These are phyloP conservation scores for Cheilosia scutellata DNA, from an alignment of 2,888 invertebrate genomes.

Conservation along the genomic window DNA sequence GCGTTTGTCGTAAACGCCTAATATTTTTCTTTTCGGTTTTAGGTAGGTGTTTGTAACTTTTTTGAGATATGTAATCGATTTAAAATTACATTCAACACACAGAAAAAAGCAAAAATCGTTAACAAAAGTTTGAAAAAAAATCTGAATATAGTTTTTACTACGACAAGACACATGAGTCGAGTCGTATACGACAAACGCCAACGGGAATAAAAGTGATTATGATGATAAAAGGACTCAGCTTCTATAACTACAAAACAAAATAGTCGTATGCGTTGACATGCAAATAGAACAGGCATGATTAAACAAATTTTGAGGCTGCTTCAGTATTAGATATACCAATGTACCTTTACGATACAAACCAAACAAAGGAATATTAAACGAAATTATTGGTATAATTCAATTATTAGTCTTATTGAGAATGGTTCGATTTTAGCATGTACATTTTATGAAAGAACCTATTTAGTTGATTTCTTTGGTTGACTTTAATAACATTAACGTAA, in stretches of 20 bases:
- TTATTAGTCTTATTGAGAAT: conserved; percentile 7
- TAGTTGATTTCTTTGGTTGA: conserved; percentile 73
- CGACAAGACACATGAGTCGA: no score
- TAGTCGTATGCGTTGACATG: neutral
- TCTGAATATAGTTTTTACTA: no score
- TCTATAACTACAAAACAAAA: neutral
- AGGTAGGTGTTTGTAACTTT: no score
- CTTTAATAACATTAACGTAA: conserved; percentile 32
- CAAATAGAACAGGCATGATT: conserved; percentile 8
- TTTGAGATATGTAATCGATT: no score
- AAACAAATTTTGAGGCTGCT: conserved; percentile 62
- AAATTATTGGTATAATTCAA: neutral
- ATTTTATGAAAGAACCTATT: conserved; percentile 17
- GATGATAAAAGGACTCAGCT: no score
- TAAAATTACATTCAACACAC: no score
- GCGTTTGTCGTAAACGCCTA: no score
- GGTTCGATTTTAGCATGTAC: neutral
- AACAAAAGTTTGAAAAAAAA: no score
- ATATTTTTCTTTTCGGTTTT: no score
- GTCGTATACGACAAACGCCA: no score
- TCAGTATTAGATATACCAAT: conserved; percentile 60
- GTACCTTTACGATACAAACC: conserved; percentile 22
- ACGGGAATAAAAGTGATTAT: no score
- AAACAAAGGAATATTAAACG: neutral
- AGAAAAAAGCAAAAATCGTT: no score